These are phyloP conservation scores for Parapristionchus giblindavisi DNA, from an alignment of 2,888 invertebrate species.

Conservation along the genomic window DNA sequence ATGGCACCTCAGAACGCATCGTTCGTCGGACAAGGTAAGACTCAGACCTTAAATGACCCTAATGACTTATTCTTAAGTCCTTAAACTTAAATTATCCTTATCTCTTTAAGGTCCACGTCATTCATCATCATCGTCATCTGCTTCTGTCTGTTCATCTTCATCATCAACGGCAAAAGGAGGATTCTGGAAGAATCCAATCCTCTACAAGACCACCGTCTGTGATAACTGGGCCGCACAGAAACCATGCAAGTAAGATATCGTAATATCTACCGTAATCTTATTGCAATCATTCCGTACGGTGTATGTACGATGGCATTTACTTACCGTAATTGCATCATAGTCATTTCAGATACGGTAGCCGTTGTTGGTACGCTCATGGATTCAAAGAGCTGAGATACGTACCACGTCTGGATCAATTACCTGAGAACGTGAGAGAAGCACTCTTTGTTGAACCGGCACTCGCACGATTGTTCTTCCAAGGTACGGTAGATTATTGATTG, in stretches of 20 bases:
- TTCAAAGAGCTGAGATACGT: slow-evolving; percentile 46
- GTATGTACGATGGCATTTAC: background rate
- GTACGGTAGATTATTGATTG: background rate
- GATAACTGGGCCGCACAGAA: slow-evolving; percentile 44
- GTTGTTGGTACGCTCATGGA: slow-evolving; percentile 55
- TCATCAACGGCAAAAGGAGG: background rate
- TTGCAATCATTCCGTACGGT: background rate
- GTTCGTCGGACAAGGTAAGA: too few species aligned
- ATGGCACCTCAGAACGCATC: too few species aligned
- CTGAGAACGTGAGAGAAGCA: slow-evolving; percentile 22
- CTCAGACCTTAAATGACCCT: background rate
- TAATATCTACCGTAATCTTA: background rate
- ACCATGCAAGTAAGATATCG: slow-evolving; percentile 42
- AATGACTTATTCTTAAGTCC: background rate
- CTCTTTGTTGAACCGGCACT: slow-evolving; percentile 37
- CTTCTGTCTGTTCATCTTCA: background rate
- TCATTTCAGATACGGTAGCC: slow-evolving; percentile 44
- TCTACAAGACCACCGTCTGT: slow-evolving; percentile 53
- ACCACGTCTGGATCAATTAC: slow-evolving; percentile 41
- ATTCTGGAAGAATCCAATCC: slow-evolving; percentile 50
- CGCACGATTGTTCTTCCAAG: slow-evolving; percentile 33
- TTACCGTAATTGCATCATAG: too few species aligned
- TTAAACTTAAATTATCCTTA: background rate
- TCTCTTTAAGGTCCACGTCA: background rate
- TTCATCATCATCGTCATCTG: background rate